Conservation (phyloP, 1,140 invertebrate genomes). For the Ips nitidus region DNA sequence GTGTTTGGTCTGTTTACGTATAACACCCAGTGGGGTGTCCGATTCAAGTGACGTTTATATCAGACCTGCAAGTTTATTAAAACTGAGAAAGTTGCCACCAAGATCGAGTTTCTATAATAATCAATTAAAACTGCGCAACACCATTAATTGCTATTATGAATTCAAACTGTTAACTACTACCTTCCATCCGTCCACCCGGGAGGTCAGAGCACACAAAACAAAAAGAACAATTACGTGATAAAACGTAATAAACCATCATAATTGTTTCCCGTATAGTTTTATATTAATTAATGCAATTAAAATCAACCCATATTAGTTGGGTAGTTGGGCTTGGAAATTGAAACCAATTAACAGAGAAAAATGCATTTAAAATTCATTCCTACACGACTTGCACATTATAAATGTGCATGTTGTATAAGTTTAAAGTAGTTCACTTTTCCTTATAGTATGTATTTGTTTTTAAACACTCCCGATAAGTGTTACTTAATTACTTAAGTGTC, state of each 20-base stretch:
- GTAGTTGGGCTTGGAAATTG: too few species aligned
- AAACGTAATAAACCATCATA: conserved; percentile 1
- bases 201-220: background rate
- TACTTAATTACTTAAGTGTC: too few species aligned
- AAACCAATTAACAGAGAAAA: too few species aligned
- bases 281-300: conserved; percentile 1
- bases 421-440: too few species aligned
- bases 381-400: too few species aligned
- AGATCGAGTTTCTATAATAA: background rate
- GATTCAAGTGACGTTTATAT: background rate
- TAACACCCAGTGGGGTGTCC: background rate
- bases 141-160: background rate
- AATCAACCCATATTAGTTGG: background rate
- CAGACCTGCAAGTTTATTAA: background rate
- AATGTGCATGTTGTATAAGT: too few species aligned
- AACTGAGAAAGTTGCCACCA: background rate
- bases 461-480: too few species aligned
- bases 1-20: background rate
- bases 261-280: background rate
- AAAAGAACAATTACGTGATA: background rate
- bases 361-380: too few species aligned
- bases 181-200: background rate
- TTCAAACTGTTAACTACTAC: background rate
- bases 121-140: background rate
- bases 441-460: too few species aligned